Base-by-base conservation (phyloP, 2,888 invertebrate species). In the Icerya purchasi region DNA sequence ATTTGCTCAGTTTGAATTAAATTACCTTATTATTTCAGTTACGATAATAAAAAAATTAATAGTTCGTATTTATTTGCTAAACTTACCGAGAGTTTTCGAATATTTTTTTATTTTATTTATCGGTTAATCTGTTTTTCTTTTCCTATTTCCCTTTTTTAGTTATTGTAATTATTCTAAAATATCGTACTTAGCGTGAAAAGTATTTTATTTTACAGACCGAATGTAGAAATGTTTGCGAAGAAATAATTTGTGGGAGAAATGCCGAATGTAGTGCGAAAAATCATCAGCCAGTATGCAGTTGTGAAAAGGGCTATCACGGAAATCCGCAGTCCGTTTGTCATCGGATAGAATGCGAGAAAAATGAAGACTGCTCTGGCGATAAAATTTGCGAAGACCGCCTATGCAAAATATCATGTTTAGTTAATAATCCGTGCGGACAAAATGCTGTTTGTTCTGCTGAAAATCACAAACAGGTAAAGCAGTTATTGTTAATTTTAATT, bases 381-480 rank as follows among this genome's bases (percentile, higher is more conserved):
- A 87, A 89, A 72, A 76, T 86, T 54, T 92, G 92, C 67, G 83
- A 87, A 63, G 77, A 80, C 62, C 81, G 83, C 68, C 83, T 82
- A 74, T 91, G 91, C 69, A 86, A 87, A 74, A 86, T 87, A 62
- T 86, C 87, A 19, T 91, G 91, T 69, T 75, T 89, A 21, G 79
- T 82, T 2, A 76, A 81, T n/a, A 86, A 88, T 70, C 82, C 84
- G 19, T 91, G 91, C 67, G 89, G 88, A 1, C 80, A 81, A 58
- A 88, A 90, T 71, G 83, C 90, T 0, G 74, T 90, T 51, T 91
- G 91, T 69, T 84, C 87, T 0, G 84, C 88, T 1, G 86, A 88
- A 70, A 80, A 81, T 67, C 90, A 91, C 68, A 77, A 77, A 63
- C 84, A 84, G 70, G 77, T 76, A 53, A 75, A 74, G n/a, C n/a